Percentiles rank a stretch among this genome's conserved stretches.
These are phyloP conservation scores for Ascidia mentula DNA, from an alignment of 23 tunicate genomes.

Conservation along the genomic window DNA sequence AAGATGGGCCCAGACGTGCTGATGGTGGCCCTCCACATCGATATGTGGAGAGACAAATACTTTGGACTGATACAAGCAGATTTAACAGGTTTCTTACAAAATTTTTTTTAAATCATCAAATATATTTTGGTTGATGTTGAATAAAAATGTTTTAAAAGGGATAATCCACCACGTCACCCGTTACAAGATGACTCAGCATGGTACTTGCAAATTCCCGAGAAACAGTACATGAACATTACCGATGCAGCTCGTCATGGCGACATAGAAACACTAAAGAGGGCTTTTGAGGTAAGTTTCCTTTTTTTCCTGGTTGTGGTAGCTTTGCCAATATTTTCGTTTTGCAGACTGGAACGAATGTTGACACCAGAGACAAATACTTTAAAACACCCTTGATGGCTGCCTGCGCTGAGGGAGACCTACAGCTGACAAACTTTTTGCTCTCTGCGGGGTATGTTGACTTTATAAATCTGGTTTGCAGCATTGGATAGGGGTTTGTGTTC, in stretches of 20 bases:
- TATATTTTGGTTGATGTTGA: not conserved
- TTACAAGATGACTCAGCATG: constrained; percentile 91
- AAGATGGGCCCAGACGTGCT: constrained; percentile 76
- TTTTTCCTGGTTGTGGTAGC: too few relatives aligned
- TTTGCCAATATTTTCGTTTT: not conserved
- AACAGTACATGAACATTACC: constrained; percentile 74
- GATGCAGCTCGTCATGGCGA: constrained; percentile 85
- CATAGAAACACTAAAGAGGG: constrained; percentile 48
- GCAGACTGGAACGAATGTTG: constrained; percentile 87
- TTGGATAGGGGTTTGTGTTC: too few relatives aligned
- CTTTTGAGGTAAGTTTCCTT: constrained; percentile 66
- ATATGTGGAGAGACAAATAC: constrained; percentile 80
- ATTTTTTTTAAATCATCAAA: not conserved
- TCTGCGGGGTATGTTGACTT: constrained; percentile 53
- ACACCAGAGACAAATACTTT: constrained; percentile 84
- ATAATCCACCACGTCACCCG: constrained; percentile 77
- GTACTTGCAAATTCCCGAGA: constrained; percentile 88
- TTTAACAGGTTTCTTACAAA: constrained; percentile 65
- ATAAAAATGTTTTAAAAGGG: constrained; percentile 31
- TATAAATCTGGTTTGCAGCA: too few relatives aligned
- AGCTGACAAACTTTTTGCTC: constrained; percentile 61
- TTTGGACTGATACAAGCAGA: constrained; percentile 76
- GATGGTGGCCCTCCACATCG: constrained; percentile 93
- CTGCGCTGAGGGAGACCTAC: constrained; percentile 73
- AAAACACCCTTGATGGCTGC: constrained; percentile 94